Conservation (phyloP, 2,113 vertebrate species). For the Apus apus region DNA sequence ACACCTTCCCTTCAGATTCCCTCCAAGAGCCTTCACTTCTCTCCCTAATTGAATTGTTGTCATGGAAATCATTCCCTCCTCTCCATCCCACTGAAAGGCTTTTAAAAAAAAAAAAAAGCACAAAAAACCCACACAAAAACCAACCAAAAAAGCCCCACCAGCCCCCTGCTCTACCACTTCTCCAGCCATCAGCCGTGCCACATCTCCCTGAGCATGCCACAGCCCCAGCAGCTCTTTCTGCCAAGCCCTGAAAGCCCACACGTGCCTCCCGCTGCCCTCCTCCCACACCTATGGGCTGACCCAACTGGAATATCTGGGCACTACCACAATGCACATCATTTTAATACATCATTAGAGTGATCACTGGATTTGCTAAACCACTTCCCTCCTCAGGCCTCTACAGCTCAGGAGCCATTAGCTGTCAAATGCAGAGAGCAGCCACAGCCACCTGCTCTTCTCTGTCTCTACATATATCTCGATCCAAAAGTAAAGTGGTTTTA, state of each 20-base stretch:
- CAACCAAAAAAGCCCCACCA: background rate
- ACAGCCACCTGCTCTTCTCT: background rate
- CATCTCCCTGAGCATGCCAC: rapidly evolving
- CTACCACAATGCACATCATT: rapidly evolving
- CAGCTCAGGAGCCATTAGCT: background rate
- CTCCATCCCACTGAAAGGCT: slow-evolving; percentile 52
- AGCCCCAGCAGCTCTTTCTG: background rate
- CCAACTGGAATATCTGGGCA: rapidly evolving
- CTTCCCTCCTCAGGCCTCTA: background rate
- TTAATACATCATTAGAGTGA: rapidly evolving
- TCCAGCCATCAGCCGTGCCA: background rate
- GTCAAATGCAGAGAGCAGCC: background rate
- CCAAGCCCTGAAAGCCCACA: background rate
- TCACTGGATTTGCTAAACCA: background rate
- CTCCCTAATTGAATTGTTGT: slow-evolving; percentile 69
- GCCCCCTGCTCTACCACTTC: background rate
- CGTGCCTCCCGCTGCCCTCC: background rate
- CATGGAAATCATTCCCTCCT: slow-evolving; percentile 75
- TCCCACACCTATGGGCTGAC: background rate
- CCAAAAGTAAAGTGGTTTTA: background rate
- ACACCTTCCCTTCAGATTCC: slow-evolving; percentile 26
- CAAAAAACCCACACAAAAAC: too few relatives aligned
- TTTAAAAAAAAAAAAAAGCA: background rate
- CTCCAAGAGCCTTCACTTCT: background rate
- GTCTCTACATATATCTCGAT: background rate